A percentile compares a stretch with the other conserved stretches of the same genome.
Evolutionary conservation across 2,797 vertebrate genomes (phyloP).

Genomic region (Amniataba percoides): DNA sequence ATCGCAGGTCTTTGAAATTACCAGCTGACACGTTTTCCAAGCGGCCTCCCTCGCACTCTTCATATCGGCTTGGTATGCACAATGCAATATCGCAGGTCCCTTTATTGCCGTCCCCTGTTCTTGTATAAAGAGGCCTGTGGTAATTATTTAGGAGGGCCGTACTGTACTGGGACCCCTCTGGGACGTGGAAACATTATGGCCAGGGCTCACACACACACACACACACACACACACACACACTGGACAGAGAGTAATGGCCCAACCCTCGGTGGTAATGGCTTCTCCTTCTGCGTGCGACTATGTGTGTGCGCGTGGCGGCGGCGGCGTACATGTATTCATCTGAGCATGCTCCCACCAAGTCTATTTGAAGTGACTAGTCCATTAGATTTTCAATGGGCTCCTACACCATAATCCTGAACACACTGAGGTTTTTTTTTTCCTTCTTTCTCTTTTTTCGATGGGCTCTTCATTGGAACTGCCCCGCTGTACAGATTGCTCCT

Average conservation of each 20-base stretch:
- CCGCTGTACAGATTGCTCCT: conserved; percentile 74
- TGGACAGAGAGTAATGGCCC: conserved; percentile 85
- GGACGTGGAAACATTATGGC: conserved; percentile 69
- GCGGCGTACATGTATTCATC: conserved; percentile 63
- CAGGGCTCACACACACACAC: conserved; percentile 40
- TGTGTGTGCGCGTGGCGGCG: conserved; percentile 33
- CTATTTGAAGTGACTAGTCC: conserved; percentile 82
- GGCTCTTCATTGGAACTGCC: conserved; percentile 67
- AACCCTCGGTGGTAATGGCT: conserved; percentile 80
- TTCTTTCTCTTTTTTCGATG: not conserved
- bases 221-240: conserved; percentile 51
- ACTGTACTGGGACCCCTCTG: conserved; percentile 67
- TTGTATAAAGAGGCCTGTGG: conserved; percentile 66
- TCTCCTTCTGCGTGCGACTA: conserved; percentile 58
- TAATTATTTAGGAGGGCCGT: conserved; percentile 71
- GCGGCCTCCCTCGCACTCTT: conserved; percentile 12
- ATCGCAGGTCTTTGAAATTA: conserved; percentile 45
- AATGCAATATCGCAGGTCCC: conserved; percentile 58
- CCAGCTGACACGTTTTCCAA: conserved; percentile 22
- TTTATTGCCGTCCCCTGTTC: conserved; percentile 68
- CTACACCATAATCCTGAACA: conserved; percentile 78
- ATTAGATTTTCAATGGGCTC: conserved; percentile 82
- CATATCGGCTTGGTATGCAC: conserved; percentile 38
- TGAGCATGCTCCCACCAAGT: conserved; percentile 69
- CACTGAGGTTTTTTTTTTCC: conserved; percentile 46